Percentiles rank a stretch among this genome's conserved stretches.
Conservation (phyloP, 2,113 vertebrate species). For the Paedocypris sp. region DNA sequence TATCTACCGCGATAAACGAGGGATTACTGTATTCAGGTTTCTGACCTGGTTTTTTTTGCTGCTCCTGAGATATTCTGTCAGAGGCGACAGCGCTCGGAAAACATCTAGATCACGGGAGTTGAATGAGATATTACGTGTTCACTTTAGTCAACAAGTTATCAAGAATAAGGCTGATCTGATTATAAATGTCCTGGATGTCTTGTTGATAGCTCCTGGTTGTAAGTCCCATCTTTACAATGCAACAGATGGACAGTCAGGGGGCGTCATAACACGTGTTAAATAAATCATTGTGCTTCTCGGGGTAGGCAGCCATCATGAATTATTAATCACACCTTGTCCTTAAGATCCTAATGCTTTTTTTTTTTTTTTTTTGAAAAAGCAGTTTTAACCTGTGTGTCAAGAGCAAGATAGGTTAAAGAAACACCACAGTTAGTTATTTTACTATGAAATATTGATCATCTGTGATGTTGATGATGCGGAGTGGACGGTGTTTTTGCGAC, state of each 20-base stretch:
- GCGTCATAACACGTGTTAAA: constrained; percentile 41
- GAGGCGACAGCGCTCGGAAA: too few species aligned
- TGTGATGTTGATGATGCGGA: too few species aligned
- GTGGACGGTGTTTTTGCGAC: too few species aligned
- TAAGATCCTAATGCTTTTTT: constrained; percentile 10
- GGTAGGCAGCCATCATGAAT: constrained; percentile 37
- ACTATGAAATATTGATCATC: constrained; percentile 40
- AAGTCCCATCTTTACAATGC: constrained; percentile 12
- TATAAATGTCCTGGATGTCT: constrained; percentile 39
- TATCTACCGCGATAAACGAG: too few species aligned
- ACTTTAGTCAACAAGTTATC: too few species aligned
- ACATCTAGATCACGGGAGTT: too few species aligned
- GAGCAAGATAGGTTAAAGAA: constrained; percentile 4
- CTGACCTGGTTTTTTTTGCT: too few species aligned
- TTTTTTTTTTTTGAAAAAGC: constrained; percentile 37
- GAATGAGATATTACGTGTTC: too few species aligned
- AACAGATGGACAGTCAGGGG: background rate
- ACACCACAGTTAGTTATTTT: constrained; percentile 29
- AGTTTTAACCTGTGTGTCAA: constrained; percentile 20
- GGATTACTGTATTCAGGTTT: too few species aligned
- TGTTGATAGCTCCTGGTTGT: constrained; percentile 16
- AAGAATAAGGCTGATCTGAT: too few species aligned
- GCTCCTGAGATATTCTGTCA: too few species aligned
- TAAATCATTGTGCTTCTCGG: constrained; percentile 39
- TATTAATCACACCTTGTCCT: constrained; percentile 32